Evolutionary conservation across 2,797 vertebrate species (phyloP).

Genomic region (Hypotaenidia okinawae): DNA sequence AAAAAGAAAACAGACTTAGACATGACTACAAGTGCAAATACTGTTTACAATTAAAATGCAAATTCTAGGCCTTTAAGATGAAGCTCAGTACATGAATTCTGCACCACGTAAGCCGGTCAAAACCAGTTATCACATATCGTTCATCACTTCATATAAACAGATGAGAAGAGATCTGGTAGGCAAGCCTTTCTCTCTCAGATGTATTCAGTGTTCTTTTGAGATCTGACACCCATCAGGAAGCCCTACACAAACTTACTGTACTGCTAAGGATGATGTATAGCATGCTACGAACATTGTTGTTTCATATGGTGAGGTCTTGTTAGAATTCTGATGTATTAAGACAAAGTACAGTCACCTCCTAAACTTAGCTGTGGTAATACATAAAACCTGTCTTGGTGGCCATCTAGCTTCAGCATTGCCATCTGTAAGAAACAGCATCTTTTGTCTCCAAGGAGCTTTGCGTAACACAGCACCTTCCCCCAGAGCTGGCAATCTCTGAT

Average conservation of each 20-base stretch:
- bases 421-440: constrained; percentile 4
- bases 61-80: constrained; percentile 23
- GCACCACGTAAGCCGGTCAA: neutral
- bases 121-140: neutral
- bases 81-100: neutral
- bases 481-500: neutral
- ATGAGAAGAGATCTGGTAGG: neutral
- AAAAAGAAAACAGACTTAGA: neutral
- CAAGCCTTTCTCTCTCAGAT: neutral
- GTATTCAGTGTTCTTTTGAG: constrained; percentile 23
- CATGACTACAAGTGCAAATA: neutral
- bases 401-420: constrained; percentile 13
- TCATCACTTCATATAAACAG: constrained; percentile 9
- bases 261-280: constrained; percentile 61
- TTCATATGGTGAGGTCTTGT: constrained; percentile 39
- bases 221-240: constrained; percentile 16
- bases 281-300: neutral
- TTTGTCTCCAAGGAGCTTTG: neutral
- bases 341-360: constrained; percentile 44
- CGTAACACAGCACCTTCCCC: neutral
- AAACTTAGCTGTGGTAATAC: constrained; percentile 41
- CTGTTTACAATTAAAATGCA: constrained; percentile 45
- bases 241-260: neutral
- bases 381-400: constrained; percentile 27
- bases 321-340: constrained; percentile 60